Conservation (phyloP, 2,797 vertebrate genomes). For the Eulemur albifrons region DNA sequence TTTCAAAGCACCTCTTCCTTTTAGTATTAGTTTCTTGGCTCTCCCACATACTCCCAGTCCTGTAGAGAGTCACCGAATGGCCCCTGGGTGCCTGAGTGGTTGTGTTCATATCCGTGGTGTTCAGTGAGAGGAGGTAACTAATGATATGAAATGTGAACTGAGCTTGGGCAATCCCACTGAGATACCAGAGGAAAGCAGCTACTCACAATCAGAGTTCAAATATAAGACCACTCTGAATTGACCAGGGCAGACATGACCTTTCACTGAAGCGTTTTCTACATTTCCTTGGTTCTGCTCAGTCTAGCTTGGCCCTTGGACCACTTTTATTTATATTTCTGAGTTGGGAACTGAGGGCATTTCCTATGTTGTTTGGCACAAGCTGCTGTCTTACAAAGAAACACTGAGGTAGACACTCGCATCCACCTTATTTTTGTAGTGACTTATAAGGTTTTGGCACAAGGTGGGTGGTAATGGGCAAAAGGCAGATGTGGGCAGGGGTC, state of each 20-base stretch:
- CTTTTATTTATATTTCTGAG: slow-evolving; percentile 55
- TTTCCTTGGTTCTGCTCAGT: slow-evolving; percentile 45
- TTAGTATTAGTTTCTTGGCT: slow-evolving; percentile 16
- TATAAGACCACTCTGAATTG: background rate
- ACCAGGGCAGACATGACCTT: slow-evolving; percentile 5
- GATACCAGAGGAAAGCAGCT: background rate
- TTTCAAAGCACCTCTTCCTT: background rate
- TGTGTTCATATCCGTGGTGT: background rate
- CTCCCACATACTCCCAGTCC: background rate
- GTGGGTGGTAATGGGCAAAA: slow-evolving; percentile 74
- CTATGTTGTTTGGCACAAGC: slow-evolving; percentile 34
- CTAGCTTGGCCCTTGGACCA: slow-evolving; percentile 21
- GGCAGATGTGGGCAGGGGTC: slow-evolving; percentile 69
- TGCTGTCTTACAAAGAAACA: slow-evolving; percentile 57
- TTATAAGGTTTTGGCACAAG: slow-evolving; percentile 67
- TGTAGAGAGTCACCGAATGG: background rate
- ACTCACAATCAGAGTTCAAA: slow-evolving; percentile 21
- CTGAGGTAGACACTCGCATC: slow-evolving; percentile 21
- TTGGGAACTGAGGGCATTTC: slow-evolving; percentile 49
- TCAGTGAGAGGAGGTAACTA: background rate
- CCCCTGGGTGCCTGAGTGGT: background rate
- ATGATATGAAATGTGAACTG: background rate
- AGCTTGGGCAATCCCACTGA: background rate
- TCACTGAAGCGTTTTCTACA: slow-evolving; percentile 20
- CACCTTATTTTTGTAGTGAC: slow-evolving; percentile 52